Evolutionary conservation across 2,888 invertebrate genomes (phyloP).

Genomic region (Lasioglossum marginatum): DNA sequence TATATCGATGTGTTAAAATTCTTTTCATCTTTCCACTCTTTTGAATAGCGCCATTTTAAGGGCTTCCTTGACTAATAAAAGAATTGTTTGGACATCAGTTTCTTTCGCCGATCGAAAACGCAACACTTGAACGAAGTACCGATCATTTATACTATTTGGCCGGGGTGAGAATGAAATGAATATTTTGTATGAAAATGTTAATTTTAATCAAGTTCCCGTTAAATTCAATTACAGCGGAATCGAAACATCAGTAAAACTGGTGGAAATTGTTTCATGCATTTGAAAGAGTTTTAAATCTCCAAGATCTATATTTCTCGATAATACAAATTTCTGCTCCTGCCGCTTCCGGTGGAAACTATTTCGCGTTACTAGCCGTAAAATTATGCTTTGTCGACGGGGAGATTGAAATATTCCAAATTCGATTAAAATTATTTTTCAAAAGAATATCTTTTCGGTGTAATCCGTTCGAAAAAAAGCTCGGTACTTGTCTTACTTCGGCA

Average conservation of each 20-base stretch:
- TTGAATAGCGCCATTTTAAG: neutral
- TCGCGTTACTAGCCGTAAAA: neutral
- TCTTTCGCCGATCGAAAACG: too few relatives aligned
- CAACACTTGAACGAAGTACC: neutral
- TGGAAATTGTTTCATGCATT: neutral
- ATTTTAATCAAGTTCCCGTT: conserved; percentile 16
- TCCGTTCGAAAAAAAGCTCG: neutral
- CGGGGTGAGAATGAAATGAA: neutral
- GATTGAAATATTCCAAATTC: neutral
- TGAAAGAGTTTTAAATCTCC: conserved; percentile 9
- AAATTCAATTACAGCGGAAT: conserved; percentile 6
- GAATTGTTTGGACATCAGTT: neutral
- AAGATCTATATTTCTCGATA: neutral
- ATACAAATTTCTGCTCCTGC: neutral
- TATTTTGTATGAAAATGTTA: conserved; percentile 16
- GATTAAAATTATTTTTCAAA: neutral
- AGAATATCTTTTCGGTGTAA: neutral
- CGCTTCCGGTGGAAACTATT: neutral
- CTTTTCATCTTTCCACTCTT: neutral
- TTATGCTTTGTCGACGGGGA: neutral
- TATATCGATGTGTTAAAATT: neutral
- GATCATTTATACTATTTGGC: neutral
- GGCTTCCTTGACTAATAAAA: neutral
- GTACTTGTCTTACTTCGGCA: neutral
- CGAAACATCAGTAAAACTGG: neutral